Evolutionary conservation across 2,113 vertebrate genomes (phyloP), one percentile per base, ranked within the genome.

Genomic region (Nipponia nippon): DNA sequence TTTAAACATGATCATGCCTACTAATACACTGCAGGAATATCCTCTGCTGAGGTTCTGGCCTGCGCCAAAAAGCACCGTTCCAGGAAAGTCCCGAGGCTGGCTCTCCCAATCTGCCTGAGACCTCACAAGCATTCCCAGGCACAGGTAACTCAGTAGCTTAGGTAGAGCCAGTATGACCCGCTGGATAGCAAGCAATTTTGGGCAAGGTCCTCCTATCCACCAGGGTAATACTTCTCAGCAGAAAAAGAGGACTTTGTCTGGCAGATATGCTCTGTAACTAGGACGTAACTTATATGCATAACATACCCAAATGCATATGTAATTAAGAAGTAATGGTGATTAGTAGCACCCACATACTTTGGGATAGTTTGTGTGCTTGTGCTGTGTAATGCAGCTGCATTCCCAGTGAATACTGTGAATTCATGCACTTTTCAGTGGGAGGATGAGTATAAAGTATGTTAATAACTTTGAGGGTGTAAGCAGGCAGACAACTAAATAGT

Each of bases 1-100:
- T 19, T 81, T 77, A 75, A 81, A 82, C 12, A 20, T 3, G 47
- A 49, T 32, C 16, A 25, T 40, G 10, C 15, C 12, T 16, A 11
- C 53, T 81, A 83, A 87, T 19, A 42, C 36, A 23, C 30, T 13
- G 3, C 3, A 44, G 53, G 32, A 69, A 38, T 32, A 69, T 21
- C 36, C 44, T 81, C 52, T 63, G 22, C 38, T 59, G 49, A 40
- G 14, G 21, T 61, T 65, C 49, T 73, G 67, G 20, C 9, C n/a
- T 32, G 30, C 0, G 0, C 29, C 49, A 32, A 73, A 83, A 83
- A 49, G 26, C 18, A 21, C 4, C 40, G 10, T 69, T 69, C 23
- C 36, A 15, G 49, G 23, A 23, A 69, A 59, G 16, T 25, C 56
- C n/a, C 1, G 5, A 42, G 27, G 32, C 6, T 73, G 49, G 10